Percentiles rank a stretch among this genome's conserved stretches.
phyloP scores from a whole-genome alignment of 2,113 vertebrate species.

The Cebus imitator region DNA sequence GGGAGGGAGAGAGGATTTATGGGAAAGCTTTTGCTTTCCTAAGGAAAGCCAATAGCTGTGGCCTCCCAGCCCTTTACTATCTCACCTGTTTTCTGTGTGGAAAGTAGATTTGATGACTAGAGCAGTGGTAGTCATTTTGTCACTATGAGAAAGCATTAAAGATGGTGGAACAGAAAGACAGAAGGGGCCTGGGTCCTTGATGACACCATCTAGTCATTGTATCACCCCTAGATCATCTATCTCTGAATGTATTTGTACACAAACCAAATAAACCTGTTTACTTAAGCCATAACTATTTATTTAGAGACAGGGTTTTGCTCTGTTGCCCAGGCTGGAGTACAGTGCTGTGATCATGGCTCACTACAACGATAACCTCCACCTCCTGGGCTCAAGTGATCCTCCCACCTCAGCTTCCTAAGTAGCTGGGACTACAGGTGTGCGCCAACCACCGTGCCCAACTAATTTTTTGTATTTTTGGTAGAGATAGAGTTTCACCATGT shows the following conservation, averaged over 20 bases:
- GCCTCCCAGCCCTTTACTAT: neutral
- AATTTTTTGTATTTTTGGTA: too few species aligned
- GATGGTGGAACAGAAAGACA: neutral
- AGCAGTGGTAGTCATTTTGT: neutral
- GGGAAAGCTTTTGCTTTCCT: constrained; percentile 14
- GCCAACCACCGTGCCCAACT: too few species aligned
- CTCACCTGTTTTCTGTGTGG: neutral
- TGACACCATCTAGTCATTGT: neutral
- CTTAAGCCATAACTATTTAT: neutral
- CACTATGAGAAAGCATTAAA: neutral
- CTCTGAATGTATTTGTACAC: neutral
- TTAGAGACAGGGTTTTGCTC: too few species aligned
- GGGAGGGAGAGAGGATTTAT: neutral
- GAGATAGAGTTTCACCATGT: too few species aligned
- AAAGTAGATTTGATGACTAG: neutral
- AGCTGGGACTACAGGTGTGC: too few species aligned
- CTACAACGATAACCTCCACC: too few species aligned
- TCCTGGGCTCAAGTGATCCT: too few species aligned
- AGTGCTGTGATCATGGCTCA: too few species aligned
- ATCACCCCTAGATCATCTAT: neutral
- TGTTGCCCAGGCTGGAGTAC: too few species aligned
- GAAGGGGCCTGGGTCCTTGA: neutral
- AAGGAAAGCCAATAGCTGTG: neutral
- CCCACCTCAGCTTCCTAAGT: too few species aligned
- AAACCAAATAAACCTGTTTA: neutral